Base-by-base conservation (phyloP, 2,113 vertebrate species). In the Dicerorhinus sumatrensis region DNA sequence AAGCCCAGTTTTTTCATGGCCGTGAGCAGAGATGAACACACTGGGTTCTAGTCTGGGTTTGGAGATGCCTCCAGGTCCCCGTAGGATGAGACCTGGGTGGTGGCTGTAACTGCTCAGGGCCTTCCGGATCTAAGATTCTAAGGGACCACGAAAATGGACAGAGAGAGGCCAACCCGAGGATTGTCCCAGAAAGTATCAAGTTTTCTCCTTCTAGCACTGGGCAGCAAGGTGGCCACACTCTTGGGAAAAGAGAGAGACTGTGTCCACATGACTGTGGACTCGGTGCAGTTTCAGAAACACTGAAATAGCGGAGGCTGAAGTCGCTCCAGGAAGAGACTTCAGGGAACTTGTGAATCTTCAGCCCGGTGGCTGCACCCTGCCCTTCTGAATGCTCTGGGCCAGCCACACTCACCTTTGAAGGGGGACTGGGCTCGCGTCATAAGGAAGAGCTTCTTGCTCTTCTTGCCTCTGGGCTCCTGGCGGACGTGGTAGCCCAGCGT, bases 401-500 rank as follows among this genome's bases (percentile, higher is more conserved):
- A 0, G 67, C 62, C 29, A 33, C 98, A 99, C 99, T 89, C 98
- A 99, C 99, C 99, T 99, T 99, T 99, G 98, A 99, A 99, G 25
- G 99, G 99, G 98, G 99, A 98, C 25, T 98, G 96, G 0, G 99
- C 98, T 67, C 99, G 98, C 0, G 99, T 99, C 96, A 99, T 99
- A 81, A 99, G 97, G 96, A 99, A 99, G 77, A 99, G 99, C 72
- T 13, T 99, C 96, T 98, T 99, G 94, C 98, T 99, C 69, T 96
- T 99, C 67, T 96, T 98, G 0, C 98, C 96, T 6, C 21, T 98
- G 0, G 0, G 3, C 13, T 80, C 36, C 88, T 12, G 94, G 96
- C 98, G 99, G 98, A 99, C 98, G 82, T 99, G 94, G 97, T 99
- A 99, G 97, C 99, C 99, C 91, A 99, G 98, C 0, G 98, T 99